phyloP scores from a whole-genome alignment of 2,113 vertebrate genomes.

The Spheniscus mendiculus region DNA sequence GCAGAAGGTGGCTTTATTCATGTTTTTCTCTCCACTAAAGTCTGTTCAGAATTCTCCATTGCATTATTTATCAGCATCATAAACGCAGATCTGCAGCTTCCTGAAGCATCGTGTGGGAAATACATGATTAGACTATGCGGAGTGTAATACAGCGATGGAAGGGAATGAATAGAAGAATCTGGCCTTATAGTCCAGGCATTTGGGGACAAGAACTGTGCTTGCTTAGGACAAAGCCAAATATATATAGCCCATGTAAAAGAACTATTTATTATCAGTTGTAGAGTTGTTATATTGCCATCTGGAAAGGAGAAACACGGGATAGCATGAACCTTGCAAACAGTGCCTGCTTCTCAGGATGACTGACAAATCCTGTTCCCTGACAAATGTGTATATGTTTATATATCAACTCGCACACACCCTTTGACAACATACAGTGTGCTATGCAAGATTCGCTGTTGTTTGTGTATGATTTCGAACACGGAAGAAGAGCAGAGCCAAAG shows the following conservation, averaged over 20 bases:
- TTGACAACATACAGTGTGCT: not conserved
- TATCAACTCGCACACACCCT: constrained; percentile 36
- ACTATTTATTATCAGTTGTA: not conserved
- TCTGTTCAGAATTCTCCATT: not conserved
- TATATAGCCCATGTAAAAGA: not conserved
- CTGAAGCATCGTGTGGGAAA: not conserved
- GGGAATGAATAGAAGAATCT: not conserved
- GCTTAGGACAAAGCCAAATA: not conserved
- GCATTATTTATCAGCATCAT: not conserved
- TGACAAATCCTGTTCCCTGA: not conserved
- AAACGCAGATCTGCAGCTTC: not conserved
- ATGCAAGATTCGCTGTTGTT: not conserved
- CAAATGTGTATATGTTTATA: not conserved
- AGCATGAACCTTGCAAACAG: not conserved
- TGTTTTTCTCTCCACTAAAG: not conserved
- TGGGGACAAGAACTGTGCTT: not conserved
- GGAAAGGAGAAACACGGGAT: not conserved
- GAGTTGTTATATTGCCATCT: not conserved
- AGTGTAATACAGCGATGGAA: not conserved
- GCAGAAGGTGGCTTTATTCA: not conserved
- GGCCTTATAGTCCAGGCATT: not conserved
- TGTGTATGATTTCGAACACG: not conserved
- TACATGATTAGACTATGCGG: not conserved
- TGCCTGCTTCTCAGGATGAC: not conserved
- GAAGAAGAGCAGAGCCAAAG: not conserved